phyloP scores from a whole-genome alignment of 1,140 invertebrate species.

The Neoseiulus cucumeris region DNA sequence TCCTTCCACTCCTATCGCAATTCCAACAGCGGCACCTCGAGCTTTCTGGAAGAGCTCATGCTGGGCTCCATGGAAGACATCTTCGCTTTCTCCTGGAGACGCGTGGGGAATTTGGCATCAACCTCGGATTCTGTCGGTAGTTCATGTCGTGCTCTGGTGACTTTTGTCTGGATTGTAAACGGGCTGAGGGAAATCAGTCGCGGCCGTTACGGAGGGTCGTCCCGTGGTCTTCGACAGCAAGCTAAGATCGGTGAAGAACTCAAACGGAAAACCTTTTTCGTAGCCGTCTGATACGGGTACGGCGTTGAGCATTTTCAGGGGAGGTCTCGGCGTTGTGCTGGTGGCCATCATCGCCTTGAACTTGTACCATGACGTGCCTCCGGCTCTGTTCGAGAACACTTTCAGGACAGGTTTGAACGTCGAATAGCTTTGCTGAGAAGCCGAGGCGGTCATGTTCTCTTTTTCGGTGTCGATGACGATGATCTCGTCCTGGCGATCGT shows the following conservation, averaged over 20 bases:
- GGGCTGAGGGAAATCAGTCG: neutral
- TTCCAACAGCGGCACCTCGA: too few relatives aligned
- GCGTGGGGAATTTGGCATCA: too few relatives aligned
- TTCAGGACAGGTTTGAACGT: neutral
- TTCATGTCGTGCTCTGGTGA: too few relatives aligned
- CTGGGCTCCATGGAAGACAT: too few relatives aligned
- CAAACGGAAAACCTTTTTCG: conserved; percentile 7
- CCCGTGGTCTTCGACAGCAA: neutral
- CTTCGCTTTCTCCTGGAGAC: too few relatives aligned
- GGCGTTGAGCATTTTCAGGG: conserved; percentile 8
- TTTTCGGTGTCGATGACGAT: conserved; percentile 3
- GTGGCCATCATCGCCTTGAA: neutral
- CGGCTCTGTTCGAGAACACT: neutral
- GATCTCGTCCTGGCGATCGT: conserved; percentile 8
- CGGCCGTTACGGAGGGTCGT: neutral
- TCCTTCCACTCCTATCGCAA: too few relatives aligned
- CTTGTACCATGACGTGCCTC: conserved; percentile 4
- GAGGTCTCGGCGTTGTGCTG: neutral
- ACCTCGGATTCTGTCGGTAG: too few relatives aligned
- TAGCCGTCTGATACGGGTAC: neutral
- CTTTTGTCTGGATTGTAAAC: neutral
- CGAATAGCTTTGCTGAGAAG: neutral
- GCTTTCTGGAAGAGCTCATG: too few relatives aligned
- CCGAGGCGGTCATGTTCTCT: conserved; percentile 1
- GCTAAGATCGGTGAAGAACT: neutral